A percentile compares a stretch with the other conserved stretches of the same genome.
Evolutionary conservation across 2,888 invertebrate genomes (phyloP).

Genomic region (Orthosia gracilis): DNA sequence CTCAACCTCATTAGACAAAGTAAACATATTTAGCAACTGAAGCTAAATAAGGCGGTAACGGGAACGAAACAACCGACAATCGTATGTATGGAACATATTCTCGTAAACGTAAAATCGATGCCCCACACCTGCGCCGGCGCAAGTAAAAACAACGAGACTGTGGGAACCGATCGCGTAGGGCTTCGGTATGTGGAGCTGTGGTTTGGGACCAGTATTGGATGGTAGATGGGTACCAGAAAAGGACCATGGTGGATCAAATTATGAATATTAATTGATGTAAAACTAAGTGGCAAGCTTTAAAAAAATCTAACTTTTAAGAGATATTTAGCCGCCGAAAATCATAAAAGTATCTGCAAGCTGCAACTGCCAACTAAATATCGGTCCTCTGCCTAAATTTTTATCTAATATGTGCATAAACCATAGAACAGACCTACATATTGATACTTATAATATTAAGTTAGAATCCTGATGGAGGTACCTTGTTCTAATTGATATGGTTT

Average conservation of each 20-base stretch:
- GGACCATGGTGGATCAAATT: not conserved
- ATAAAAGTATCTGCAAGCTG: not conserved
- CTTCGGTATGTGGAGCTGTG: constrained; percentile 57
- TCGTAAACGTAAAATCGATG: constrained; percentile 67
- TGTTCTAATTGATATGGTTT: too few species aligned
- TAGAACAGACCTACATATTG: too few species aligned
- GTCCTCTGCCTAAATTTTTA: not conserved
- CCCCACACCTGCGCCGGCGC: constrained; percentile 64
- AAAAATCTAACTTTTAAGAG: not conserved
- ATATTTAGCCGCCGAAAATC: not conserved
- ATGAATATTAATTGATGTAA: too few species aligned
- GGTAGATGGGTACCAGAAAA: not conserved
- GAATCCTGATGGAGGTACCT: too few species aligned
- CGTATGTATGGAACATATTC: constrained; percentile 41
- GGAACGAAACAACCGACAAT: constrained; percentile 11
- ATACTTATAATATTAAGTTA: too few species aligned
- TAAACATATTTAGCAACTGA: constrained; percentile 33
- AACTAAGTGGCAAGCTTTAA: too few species aligned
- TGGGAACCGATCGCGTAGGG: constrained; percentile 60
- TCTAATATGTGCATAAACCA: too few species aligned
- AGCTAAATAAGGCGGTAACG: constrained; percentile 34
- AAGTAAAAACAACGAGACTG: constrained; percentile 59
- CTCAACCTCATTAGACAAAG: constrained; percentile 28
- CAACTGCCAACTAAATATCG: not conserved
- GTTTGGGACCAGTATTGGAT: constrained; percentile 8